A percentile compares a stretch with the other conserved stretches of the same genome.
phyloP scores from a whole-genome alignment of 2,797 vertebrate genomes.

The Phoebastria nigripes region DNA sequence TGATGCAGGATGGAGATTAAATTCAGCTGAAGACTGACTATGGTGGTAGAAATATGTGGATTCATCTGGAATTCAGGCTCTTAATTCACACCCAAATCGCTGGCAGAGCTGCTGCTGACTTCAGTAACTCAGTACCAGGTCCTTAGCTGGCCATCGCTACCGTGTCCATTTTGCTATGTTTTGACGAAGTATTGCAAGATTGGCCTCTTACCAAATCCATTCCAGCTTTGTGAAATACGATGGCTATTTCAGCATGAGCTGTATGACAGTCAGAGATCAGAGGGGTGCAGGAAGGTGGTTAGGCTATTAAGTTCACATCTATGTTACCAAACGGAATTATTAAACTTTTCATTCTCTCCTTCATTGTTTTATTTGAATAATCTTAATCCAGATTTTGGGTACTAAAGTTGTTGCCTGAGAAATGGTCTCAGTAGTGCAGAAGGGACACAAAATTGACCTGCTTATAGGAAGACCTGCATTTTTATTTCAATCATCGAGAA shows the following conservation, averaged over 20 bases:
- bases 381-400: not conserved
- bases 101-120: not conserved
- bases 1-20: conserved; percentile 3
- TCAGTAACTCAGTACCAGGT: not conserved
- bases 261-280: not conserved
- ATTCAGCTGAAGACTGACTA: not conserved
- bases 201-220: not conserved
- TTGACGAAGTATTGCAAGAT: not conserved
- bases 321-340: not conserved
- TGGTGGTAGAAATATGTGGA: not conserved
- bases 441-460: not conserved
- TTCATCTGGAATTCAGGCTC: not conserved
- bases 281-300: not conserved
- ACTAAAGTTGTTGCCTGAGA: not conserved
- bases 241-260: not conserved
- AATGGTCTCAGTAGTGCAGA: not conserved
- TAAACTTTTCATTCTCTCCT: not conserved
- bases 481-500: not conserved
- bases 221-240: not conserved
- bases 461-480: not conserved
- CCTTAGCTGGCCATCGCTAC: not conserved
- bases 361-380: not conserved
- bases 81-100: not conserved
- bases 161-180: not conserved
- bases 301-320: not conserved